These are phyloP conservation scores for Xestobium rufovillosum DNA, from an alignment of 2,888 invertebrate genomes.

Conservation along the genomic window DNA sequence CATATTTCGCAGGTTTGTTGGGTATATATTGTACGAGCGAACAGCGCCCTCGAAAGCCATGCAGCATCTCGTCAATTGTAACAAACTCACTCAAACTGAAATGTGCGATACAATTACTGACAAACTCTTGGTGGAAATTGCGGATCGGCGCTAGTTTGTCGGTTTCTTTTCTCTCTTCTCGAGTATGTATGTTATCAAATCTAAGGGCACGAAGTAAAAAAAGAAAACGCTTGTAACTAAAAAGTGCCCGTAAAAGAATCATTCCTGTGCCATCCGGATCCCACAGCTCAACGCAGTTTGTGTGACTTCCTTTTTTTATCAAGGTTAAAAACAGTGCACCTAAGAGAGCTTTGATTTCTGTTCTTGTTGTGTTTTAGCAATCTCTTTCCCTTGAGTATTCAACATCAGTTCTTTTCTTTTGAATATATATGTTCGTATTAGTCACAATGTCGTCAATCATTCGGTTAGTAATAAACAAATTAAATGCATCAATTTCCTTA, in stretches of 20 bases:
- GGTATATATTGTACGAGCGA: constrained; percentile 21
- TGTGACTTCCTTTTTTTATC: too few species aligned
- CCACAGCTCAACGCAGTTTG: too few species aligned
- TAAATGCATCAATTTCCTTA: constrained; percentile 15
- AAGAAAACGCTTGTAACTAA: constrained; percentile 14
- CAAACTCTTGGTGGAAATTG: background rate
- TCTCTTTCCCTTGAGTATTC: constrained; percentile 15
- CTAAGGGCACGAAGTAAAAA: constrained; percentile 20
- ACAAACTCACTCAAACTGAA: constrained; percentile 22
- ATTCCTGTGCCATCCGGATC: too few species aligned
- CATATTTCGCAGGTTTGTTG: constrained; percentile 19
- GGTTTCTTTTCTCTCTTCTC: background rate
- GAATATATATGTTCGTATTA: constrained; percentile 22
- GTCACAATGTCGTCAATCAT: constrained; percentile 18
- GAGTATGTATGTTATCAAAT: background rate
- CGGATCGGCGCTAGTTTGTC: constrained; percentile 1
- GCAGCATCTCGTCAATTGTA: constrained; percentile 19
- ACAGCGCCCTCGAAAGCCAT: constrained; percentile 17
- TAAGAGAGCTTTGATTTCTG: constrained; percentile 23
- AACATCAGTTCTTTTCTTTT: constrained; percentile 12
- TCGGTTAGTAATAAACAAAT: constrained; percentile 15
- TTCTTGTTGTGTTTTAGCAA: constrained; percentile 17
- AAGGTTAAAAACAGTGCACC: too few species aligned
- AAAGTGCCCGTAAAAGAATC: constrained; percentile 8
- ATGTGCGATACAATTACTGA: background rate